Percentiles rank a stretch among this genome's conserved stretches.
Conservation (phyloP, 1,140 invertebrate species). For the Aphaenogaster floridana region DNA sequence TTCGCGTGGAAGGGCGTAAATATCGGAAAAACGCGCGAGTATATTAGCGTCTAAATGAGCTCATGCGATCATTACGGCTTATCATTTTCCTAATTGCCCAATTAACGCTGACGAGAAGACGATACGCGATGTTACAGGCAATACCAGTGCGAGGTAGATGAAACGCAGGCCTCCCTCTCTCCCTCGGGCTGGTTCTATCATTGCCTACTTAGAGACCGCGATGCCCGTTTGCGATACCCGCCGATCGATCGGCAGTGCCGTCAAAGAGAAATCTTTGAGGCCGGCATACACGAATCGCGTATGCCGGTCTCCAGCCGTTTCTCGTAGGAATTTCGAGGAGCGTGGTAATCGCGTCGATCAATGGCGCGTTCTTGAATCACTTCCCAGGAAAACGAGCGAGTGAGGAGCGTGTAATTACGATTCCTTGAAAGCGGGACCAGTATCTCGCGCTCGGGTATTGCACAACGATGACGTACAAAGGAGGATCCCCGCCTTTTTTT, state of each 20-base stretch:
- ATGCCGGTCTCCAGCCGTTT: background rate
- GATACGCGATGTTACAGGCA: constrained; percentile 15
- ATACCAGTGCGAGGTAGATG: background rate
- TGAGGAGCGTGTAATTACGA: constrained; percentile 62
- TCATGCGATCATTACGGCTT: background rate
- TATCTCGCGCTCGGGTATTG: constrained; percentile 19
- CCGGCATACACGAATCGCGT: background rate
- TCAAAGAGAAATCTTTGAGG: constrained; percentile 32
- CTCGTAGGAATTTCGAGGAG: background rate
- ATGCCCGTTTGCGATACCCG: background rate
- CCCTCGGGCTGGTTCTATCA: background rate
- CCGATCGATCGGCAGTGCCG: constrained; percentile 6
- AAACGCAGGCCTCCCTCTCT: background rate
- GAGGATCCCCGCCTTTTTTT: background rate
- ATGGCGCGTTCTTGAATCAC: constrained; percentile 44
- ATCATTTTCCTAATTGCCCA: constrained; percentile 29
- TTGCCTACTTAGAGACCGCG: background rate
- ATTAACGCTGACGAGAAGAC: constrained; percentile 57
- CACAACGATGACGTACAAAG: constrained; percentile 39
- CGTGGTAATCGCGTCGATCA: constrained; percentile 13
- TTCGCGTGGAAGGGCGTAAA: background rate
- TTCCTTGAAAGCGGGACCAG: constrained; percentile 51
- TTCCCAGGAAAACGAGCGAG: constrained; percentile 20
- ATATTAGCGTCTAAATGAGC: constrained; percentile 1
- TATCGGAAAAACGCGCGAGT: background rate